These are phyloP conservation scores for Siniperca knerii DNA, from an alignment of 2,113 vertebrate genomes.

Conservation along the genomic window DNA sequence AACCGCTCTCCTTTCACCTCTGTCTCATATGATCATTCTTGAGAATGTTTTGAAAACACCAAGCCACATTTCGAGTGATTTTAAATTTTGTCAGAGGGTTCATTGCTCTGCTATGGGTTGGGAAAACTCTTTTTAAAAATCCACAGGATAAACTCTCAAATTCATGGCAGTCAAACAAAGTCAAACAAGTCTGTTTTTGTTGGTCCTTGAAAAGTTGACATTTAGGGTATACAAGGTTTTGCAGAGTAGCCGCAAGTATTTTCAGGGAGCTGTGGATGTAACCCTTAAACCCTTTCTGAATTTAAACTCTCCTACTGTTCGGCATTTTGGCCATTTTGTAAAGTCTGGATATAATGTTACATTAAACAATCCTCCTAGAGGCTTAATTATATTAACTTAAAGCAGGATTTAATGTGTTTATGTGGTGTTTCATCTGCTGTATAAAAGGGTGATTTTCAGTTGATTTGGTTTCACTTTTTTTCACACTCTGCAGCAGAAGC, in stretches of 20 bases:
- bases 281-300: not conserved
- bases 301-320: not conserved
- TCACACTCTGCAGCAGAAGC: not conserved
- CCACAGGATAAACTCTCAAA: not conserved
- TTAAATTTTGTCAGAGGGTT: not conserved
- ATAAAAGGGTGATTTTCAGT: not conserved
- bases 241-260: not conserved
- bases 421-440: not conserved
- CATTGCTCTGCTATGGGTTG: not conserved
- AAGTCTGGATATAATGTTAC: not conserved
- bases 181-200: conserved; percentile 4
- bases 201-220: conserved; percentile 2
- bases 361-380: not conserved
- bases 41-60: not conserved
- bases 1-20: not conserved
- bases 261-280: not conserved
- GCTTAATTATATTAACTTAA: not conserved
- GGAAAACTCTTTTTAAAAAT: not conserved
- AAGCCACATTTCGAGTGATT: not conserved
- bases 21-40: not conserved
- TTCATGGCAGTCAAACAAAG: not conserved
- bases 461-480: not conserved
- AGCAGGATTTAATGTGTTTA: not conserved
- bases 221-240: not conserved
- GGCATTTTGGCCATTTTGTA: not conserved